Evolutionary conservation across 2,797 vertebrate species (phyloP).

Genomic region (Artibeus lituratus): DNA sequence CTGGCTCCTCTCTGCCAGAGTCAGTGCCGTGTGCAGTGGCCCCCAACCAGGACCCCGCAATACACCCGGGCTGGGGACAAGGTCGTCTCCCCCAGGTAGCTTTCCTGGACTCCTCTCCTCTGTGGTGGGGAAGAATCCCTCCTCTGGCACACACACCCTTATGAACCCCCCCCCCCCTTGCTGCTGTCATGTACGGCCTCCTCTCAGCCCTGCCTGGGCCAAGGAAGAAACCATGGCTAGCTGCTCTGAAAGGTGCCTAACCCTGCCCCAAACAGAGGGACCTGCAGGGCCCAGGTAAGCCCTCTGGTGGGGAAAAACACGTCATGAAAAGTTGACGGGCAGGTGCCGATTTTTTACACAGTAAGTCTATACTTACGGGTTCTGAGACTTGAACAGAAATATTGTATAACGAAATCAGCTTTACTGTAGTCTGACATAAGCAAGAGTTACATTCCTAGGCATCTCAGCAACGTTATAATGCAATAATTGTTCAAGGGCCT

Average conservation of each 20-base stretch:
- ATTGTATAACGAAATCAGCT: not conserved
- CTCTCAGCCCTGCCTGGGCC: accelerated
- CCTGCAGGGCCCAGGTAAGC: not conserved
- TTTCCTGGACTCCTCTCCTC: not conserved
- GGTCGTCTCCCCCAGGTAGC: not conserved
- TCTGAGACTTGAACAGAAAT: not conserved
- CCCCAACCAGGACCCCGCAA: not conserved
- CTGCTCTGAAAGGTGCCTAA: not conserved
- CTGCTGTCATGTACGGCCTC: not conserved
- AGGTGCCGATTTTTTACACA: not conserved
- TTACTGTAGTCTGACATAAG: not conserved
- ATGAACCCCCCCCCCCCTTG: not conserved
- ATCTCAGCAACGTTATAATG: not conserved
- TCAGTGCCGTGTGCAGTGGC: accelerated
- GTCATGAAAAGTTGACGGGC: accelerated
- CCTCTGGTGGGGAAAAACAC: no score
- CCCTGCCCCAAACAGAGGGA: not conserved
- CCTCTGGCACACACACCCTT: not conserved
- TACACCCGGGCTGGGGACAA: not conserved
- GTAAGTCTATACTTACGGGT: not conserved
- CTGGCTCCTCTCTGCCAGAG: not conserved
- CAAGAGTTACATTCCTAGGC: not conserved
- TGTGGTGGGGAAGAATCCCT: no score
- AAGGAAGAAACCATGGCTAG: not conserved
- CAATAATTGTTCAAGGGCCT: not conserved